Evolutionary conservation across 2,888 invertebrate genomes (phyloP), one percentile per base, ranked within the genome.

Genomic region (Aleiodes testaceus): DNA sequence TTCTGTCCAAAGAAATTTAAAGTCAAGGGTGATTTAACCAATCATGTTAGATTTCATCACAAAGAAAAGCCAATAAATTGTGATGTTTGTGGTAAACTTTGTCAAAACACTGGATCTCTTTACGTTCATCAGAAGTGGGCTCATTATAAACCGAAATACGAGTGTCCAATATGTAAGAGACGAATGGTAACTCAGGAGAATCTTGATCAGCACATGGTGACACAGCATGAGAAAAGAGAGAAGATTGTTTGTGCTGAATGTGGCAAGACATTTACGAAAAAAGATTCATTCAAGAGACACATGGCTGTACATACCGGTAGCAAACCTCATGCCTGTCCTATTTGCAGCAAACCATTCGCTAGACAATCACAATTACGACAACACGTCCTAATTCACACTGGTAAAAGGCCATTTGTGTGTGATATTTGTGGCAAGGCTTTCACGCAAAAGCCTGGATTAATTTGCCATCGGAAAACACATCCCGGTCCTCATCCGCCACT

Each of bases 111-210:
- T 16, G 86, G 87, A 20, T 87, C 87, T 0, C 79, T 87, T 0
- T 87, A 87, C 69, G 87, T 88, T 0, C 87, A 87, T 63, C 84
- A 85, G 61, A 87, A 87, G 42, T 87, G 87, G 87, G 87, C 87
- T 0, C 87, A 87, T 45, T 87, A 82, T 71, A 87, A 87, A 55
- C 87, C 87, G 1, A 85, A 87, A 66, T 87, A 77, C 72, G 87
- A 87, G 69, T 87, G 87, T 63, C 79, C 79, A n/a, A 82, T 87
- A 44, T 87, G 87, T 72, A 85, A 86, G 42, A 74, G 87, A 7
- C 80, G 87, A 0, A 87, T 87, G 87, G 87, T 87, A 0, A 87
- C 87, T 0, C 86, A 87, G 69, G 84, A 86, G 44, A 87, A 87
- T 71, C 78, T 87, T 1, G 83, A 85, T 50, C 86, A 87, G 44